Evolutionary conservation across 2,888 invertebrate species (phyloP).

Genomic region (Metalampra italica): DNA sequence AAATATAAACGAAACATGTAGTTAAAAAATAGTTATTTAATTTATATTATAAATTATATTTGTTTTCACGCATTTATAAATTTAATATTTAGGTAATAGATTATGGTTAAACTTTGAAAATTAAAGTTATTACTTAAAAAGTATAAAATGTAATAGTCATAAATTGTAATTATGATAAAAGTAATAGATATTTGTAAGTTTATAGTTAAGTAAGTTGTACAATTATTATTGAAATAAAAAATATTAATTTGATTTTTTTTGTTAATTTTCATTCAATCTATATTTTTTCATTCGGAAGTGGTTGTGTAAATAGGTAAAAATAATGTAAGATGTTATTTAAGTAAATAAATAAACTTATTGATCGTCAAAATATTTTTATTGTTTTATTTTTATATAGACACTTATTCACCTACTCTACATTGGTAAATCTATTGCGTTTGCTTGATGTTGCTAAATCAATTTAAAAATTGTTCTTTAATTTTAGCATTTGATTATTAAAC

Average conservation of each 20-base stretch:
- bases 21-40: slow-evolving; percentile 13
- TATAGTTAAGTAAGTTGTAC: slow-evolving; percentile 18
- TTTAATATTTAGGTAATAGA: slow-evolving; percentile 17
- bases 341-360: slow-evolving; percentile 59
- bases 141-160: slow-evolving; percentile 32
- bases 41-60: slow-evolving; percentile 3
- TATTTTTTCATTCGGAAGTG: slow-evolving; percentile 30
- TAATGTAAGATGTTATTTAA: slow-evolving; percentile 50
- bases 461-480: no score
- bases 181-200: slow-evolving; percentile 2
- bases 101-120: slow-evolving; percentile 28
- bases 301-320: slow-evolving; percentile 57
- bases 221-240: slow-evolving; percentile 15
- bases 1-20: slow-evolving; percentile 24
- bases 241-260: slow-evolving; percentile 14
- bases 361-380: slow-evolving; percentile 33
- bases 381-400: slow-evolving; percentile 23
- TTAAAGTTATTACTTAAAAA: slow-evolving; percentile 47
- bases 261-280: slow-evolving; percentile 21
- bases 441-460: no score
- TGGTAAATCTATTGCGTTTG: no score
- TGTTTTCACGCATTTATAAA: slow-evolving; percentile 26
- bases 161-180: slow-evolving; percentile 19
- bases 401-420: no score
- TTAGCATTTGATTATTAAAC: no score